Conservation (phyloP, 2,888 invertebrate species). For the Acleris literana region DNA sequence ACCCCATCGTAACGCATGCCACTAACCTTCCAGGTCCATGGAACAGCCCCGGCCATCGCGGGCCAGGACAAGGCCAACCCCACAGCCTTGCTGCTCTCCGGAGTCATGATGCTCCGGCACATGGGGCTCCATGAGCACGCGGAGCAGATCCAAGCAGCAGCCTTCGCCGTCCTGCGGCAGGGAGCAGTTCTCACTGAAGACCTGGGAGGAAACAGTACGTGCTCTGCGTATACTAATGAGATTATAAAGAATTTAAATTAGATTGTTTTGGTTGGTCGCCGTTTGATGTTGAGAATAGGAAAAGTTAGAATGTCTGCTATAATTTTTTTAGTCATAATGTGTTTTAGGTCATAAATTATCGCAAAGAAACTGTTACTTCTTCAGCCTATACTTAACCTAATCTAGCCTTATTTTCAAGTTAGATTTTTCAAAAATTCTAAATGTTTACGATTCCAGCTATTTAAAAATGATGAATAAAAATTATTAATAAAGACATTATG, state of each 20-base stretch:
- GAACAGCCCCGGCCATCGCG: constrained; percentile 98
- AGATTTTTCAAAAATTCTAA: no score
- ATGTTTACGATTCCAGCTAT: no score
- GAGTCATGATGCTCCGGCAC: constrained; percentile 99
- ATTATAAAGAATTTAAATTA: constrained; percentile 83
- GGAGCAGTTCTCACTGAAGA: constrained; percentile 94
- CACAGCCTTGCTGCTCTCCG: constrained; percentile 96
- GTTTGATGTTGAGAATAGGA: background rate
- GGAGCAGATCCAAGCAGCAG: constrained; percentile 90
- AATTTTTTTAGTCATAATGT: no score
- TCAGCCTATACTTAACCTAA: no score
- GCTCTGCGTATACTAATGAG: constrained; percentile 96
- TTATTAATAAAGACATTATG: no score
- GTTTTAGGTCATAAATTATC: no score
- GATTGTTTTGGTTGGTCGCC: constrained; percentile 7
- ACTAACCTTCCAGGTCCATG: constrained; percentile 89
- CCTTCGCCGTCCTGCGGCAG: constrained; percentile 93
- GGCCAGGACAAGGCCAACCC: constrained; percentile 99
- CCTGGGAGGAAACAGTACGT: constrained; percentile 95
- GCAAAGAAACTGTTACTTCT: no score
- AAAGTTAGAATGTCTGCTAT: background rate
- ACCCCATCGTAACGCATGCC: constrained; percentile 12
- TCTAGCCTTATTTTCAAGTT: no score
- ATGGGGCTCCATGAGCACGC: constrained; percentile 91
- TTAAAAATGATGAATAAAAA: no score